These are phyloP conservation scores for Rhinolophus ferrumequinum DNA, from an alignment of 2,113 vertebrate species.

Conservation along the genomic window DNA sequence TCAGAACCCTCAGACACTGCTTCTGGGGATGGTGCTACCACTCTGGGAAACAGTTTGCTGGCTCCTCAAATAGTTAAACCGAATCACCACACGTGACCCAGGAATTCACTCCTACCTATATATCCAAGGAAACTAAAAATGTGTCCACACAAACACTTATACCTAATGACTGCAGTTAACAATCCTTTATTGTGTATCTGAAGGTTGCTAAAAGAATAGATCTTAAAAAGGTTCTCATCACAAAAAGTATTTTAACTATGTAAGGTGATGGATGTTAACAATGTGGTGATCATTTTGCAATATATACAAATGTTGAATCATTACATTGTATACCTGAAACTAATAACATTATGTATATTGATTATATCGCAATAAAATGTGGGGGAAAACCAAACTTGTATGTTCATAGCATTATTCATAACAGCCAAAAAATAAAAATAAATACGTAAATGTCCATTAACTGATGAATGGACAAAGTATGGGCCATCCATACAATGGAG, in stretches of 20 bases:
- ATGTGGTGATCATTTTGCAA: not conserved
- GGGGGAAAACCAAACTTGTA: not conserved
- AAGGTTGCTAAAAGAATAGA: not conserved
- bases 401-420: not conserved
- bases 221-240: not conserved
- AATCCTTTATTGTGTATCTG: not conserved
- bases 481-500: not conserved
- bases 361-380: not conserved
- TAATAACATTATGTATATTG: not conserved
- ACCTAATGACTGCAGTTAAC: not conserved
- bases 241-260: not conserved
- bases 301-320: not conserved
- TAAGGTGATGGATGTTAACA: not conserved
- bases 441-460: not conserved
- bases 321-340: not conserved
- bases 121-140: not conserved
- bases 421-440: not conserved
- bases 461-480: not conserved
- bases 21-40: not conserved
- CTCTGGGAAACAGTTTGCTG: not conserved
- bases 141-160: not conserved
- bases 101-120: not conserved
- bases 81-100: not conserved
- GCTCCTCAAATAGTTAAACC: not conserved
- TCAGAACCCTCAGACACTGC: rapidly evolving